These are phyloP conservation scores for Osmoderma eremita DNA, from an alignment of 2,888 invertebrate genomes.

Conservation along the genomic window DNA sequence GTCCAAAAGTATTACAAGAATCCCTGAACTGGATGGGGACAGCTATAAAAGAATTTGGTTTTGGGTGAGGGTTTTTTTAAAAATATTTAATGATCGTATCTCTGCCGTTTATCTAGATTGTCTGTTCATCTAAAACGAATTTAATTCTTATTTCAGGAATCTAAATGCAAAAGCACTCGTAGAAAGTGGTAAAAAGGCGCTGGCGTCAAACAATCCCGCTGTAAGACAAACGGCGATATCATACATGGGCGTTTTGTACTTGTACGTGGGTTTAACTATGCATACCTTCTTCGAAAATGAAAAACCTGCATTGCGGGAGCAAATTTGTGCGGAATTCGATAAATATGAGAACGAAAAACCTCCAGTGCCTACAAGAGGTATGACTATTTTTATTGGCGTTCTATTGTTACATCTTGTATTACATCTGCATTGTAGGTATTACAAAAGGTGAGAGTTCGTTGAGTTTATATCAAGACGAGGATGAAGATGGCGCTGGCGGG, in stretches of 20 bases:
- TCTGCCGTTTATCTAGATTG: too few species aligned
- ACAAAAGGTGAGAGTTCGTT: conserved; percentile 49
- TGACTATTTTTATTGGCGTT: background rate
- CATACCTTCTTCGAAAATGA: conserved; percentile 86
- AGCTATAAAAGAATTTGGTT: conserved; percentile 88
- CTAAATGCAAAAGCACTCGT: conserved; percentile 79
- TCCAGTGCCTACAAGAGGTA: conserved; percentile 77
- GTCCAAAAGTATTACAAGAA: conserved; percentile 91
- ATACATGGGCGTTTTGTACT: conserved; percentile 79
- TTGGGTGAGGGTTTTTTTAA: conserved; percentile 67
- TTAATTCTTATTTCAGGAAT: conserved; percentile 55
- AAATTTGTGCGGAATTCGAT: conserved; percentile 87
- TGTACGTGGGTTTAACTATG: conserved; percentile 82
- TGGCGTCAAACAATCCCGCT: conserved; percentile 85
- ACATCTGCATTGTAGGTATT: conserved; percentile 46
- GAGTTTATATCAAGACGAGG: conserved; percentile 63
- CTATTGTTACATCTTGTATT: background rate
- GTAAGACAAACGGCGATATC: conserved; percentile 82
- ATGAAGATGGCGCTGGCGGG: conserved; percentile 53
- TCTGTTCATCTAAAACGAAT: too few species aligned
- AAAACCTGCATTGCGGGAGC: conserved; percentile 83
- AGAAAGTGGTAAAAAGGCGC: conserved; percentile 83
- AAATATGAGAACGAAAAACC: conserved; percentile 81
- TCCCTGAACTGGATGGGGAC: conserved; percentile 81
- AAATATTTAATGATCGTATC: conserved; percentile 20